phyloP scores from a whole-genome alignment of 2,797 vertebrate genomes.

The Apogon talboti region DNA sequence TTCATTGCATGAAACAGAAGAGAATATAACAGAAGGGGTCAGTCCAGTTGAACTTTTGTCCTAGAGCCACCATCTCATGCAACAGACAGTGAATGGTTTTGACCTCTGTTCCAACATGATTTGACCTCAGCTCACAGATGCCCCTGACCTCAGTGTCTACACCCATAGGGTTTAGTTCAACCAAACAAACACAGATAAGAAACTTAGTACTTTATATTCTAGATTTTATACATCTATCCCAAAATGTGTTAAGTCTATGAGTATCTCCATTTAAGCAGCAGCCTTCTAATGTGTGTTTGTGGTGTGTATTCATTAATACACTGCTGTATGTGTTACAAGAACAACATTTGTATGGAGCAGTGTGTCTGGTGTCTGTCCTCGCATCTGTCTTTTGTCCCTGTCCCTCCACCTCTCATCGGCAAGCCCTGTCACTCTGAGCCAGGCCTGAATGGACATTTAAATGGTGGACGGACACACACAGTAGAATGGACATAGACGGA shows the following conservation, averaged over 20 bases:
- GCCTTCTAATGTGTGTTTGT: slow-evolving; percentile 43
- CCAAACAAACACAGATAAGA: slow-evolving; percentile 20
- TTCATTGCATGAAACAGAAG: too few species aligned
- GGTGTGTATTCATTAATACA: background rate
- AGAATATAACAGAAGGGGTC: too few species aligned
- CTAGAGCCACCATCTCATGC: slow-evolving; percentile 25
- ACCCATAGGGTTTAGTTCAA: slow-evolving; percentile 4
- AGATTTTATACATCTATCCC: slow-evolving; percentile 19
- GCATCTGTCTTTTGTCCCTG: slow-evolving; percentile 42
- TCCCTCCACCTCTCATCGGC: slow-evolving; percentile 41
- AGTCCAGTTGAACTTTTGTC: slow-evolving; percentile 2
- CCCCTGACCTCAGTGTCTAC: slow-evolving; percentile 55
- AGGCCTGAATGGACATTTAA: slow-evolving; percentile 42
- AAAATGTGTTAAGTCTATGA: slow-evolving; percentile 50
- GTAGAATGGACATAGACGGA: slow-evolving; percentile 19
- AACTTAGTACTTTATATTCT: slow-evolving; percentile 38
- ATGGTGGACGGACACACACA: slow-evolving; percentile 35
- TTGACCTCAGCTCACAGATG: slow-evolving; percentile 54
- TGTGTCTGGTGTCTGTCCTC: slow-evolving; percentile 48
- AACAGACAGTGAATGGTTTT: slow-evolving; percentile 38
- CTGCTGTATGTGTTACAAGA: background rate
- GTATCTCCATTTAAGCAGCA: slow-evolving; percentile 42
- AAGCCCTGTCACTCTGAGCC: slow-evolving; percentile 28
- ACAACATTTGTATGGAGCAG: slow-evolving; percentile 43
- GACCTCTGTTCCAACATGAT: slow-evolving; percentile 48